A percentile compares a stretch with the other conserved stretches of the same genome.
These are phyloP conservation scores for Ptychadena robeensis DNA, from an alignment of 2,797 vertebrate species.

Conservation along the genomic window DNA sequence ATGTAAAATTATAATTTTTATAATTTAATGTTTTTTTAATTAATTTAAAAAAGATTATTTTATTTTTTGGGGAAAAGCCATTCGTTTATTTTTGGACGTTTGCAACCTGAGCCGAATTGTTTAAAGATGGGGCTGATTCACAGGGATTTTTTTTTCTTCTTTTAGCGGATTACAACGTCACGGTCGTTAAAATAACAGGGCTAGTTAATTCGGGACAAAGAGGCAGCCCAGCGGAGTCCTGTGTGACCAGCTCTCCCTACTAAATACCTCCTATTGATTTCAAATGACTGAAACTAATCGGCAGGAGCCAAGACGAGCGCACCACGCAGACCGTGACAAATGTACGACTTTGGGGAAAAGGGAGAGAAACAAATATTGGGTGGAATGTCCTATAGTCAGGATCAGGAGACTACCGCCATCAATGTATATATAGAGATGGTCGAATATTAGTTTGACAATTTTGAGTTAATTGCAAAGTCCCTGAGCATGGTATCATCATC, in stretches of 20 bases:
- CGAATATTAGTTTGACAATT: no score
- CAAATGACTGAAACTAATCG: constrained; percentile 60
- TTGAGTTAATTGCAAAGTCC: no score
- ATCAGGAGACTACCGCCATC: neutral
- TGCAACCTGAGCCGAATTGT: constrained; percentile 30
- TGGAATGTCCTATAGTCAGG: neutral
- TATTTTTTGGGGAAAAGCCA: no score
- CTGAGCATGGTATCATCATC: no score
- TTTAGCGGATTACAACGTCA: constrained; percentile 67
- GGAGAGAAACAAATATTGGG: neutral
- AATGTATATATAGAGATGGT: neutral
- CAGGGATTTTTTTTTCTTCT: no score
- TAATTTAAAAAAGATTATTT: no score
- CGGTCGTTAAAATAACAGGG: constrained; percentile 69
- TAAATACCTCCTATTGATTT: constrained; percentile 60
- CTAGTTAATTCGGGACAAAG: constrained; percentile 66
- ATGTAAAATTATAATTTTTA: no score
- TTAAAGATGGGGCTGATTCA: constrained; percentile 54
- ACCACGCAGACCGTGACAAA: constrained; percentile 54
- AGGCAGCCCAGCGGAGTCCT: constrained; percentile 53
- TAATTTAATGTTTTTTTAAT: no score
- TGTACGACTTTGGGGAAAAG: neutral
- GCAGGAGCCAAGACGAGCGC: constrained; percentile 58
- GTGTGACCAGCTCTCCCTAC: neutral
- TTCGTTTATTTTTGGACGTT: neutral